Evolutionary conservation across 2,888 invertebrate species (phyloP).

Genomic region (Gisinianus flammeolus): DNA sequence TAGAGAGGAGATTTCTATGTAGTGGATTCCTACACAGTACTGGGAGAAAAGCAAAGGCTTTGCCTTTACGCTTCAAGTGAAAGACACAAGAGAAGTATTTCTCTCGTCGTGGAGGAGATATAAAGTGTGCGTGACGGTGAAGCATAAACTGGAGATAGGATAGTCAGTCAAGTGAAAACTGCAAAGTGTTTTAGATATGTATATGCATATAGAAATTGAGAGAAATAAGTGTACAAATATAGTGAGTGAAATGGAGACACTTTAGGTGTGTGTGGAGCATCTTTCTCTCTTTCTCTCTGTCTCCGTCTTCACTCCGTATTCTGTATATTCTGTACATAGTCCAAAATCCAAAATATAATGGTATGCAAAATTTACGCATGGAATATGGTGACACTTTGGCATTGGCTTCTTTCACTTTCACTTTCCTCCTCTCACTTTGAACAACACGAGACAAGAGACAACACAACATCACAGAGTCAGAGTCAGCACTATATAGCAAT

Average conservation of each 20-base stretch:
- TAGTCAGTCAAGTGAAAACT: slow-evolving; percentile 23
- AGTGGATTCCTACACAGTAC: too few species aligned
- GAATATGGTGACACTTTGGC: too few species aligned
- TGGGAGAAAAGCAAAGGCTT: neutral
- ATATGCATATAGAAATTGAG: too few species aligned
- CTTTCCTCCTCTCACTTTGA: too few species aligned
- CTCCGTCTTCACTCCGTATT: neutral
- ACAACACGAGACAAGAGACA: too few species aligned
- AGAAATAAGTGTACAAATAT: too few species aligned
- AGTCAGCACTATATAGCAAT: too few species aligned
- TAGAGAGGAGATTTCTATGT: too few species aligned
- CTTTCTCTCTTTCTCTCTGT: neutral
- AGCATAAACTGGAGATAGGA: slow-evolving; percentile 30
- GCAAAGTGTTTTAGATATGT: slow-evolving; percentile 24
- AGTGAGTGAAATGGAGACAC: too few species aligned
- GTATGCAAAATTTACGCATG: neutral
- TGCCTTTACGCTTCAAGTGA: neutral
- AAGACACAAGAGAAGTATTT: neutral
- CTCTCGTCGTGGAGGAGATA: neutral
- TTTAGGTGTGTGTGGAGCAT: too few species aligned
- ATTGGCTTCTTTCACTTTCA: neutral
- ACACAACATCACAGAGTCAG: too few species aligned
- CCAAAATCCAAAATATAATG: neutral
- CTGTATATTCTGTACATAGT: neutral
- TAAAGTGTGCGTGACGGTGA: neutral